Percentiles rank a stretch among this genome's conserved stretches.
Conservation (phyloP, 1,140 invertebrate species). For the Drosophila chauvacae region DNA sequence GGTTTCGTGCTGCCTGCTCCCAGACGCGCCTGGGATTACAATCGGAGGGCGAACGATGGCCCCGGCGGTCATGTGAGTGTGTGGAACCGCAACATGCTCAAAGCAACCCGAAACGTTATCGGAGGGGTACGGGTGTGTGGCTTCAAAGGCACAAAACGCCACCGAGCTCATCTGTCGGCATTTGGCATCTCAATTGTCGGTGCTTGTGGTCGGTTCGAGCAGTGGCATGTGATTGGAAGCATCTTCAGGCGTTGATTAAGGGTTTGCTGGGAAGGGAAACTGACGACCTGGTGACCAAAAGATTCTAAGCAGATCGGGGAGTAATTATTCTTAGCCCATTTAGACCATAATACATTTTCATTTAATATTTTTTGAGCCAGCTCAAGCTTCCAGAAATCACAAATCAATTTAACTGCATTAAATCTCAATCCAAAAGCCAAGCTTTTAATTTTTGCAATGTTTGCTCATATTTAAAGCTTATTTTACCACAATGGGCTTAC, state of each 20-base stretch:
- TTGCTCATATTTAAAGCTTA: constrained; percentile 9
- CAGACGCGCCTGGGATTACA: constrained; percentile 71
- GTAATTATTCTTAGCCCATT: neutral
- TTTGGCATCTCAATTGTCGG: constrained; percentile 67
- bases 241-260: constrained; percentile 33
- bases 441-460: neutral
- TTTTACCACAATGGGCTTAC: constrained; percentile 17
- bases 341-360: neutral
- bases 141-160: constrained; percentile 9
- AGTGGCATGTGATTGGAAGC: constrained; percentile 35
- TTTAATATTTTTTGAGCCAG: neutral
- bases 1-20: constrained; percentile 38
- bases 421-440: neutral
- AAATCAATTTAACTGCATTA: neutral
- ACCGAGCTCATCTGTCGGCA: constrained; percentile 13
- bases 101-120: constrained; percentile 59
- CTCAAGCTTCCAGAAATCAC: neutral
- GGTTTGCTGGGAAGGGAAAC: constrained; percentile 11
- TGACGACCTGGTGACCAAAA: neutral
- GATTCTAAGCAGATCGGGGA: neutral
- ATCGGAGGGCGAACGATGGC: constrained; percentile 10
- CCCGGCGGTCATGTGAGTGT: constrained; percentile 25
- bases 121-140: neutral
- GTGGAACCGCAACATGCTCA: constrained; percentile 67
- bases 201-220: constrained; percentile 57